Percentiles rank a stretch among this genome's conserved stretches.
Conservation (phyloP, 2,888 invertebrate genomes). For the Heliconius ethilla region DNA sequence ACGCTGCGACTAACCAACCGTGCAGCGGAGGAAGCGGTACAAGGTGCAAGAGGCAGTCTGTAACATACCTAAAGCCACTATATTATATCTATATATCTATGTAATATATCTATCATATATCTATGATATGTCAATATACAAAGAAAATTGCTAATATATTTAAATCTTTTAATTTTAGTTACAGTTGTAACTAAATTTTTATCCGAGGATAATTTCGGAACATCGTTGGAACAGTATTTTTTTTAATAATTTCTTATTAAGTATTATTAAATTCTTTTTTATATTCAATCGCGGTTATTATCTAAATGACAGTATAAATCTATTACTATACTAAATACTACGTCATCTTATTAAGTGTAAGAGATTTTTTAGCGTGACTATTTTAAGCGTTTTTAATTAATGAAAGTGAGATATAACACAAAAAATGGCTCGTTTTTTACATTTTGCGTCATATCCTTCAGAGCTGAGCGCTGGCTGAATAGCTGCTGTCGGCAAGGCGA, state of each 20-base stretch:
- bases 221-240: too few species aligned
- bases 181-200: too few species aligned
- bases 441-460: slow-evolving; percentile 49
- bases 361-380: not conserved
- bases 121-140: too few species aligned
- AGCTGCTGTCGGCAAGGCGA: slow-evolving; percentile 81
- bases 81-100: not conserved
- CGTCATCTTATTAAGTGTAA: not conserved
- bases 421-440: slow-evolving; percentile 48
- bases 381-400: slow-evolving; percentile 16
- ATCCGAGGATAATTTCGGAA: too few species aligned
- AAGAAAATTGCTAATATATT: too few species aligned
- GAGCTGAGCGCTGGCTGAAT: slow-evolving; percentile 63
- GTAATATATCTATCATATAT: too few species aligned
- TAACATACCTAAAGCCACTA: not conserved
- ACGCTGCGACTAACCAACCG: slow-evolving; percentile 79
- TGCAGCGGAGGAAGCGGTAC: slow-evolving; percentile 66
- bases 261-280: not conserved
- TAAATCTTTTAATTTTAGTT: too few species aligned
- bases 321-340: not conserved
- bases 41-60: slow-evolving; percentile 49
- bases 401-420: slow-evolving; percentile 21
- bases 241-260: not conserved
- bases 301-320: not conserved
- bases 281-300: not conserved